Conservation (phyloP, 2,797 vertebrate species). For the Sebastes oblongus region DNA sequence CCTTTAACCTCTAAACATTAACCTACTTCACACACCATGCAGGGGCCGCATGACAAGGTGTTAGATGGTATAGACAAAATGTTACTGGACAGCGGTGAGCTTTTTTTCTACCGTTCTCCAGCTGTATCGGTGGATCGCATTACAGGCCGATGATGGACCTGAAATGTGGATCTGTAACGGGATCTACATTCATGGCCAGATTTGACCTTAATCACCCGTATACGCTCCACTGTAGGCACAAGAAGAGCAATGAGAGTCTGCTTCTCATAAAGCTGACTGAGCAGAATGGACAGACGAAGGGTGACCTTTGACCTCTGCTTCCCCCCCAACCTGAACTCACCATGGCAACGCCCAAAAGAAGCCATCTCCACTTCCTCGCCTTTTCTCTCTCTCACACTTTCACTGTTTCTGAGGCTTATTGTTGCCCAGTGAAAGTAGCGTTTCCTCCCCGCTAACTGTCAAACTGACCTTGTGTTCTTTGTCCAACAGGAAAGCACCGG, state of each 20-base stretch:
- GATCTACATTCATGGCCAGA: constrained; percentile 46
- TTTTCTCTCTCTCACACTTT: constrained; percentile 33
- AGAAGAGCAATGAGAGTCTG: constrained; percentile 18
- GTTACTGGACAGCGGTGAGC: neutral
- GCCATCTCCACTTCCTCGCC: constrained; percentile 45
- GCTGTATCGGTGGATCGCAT: constrained; percentile 43
- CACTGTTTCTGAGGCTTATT: constrained; percentile 27
- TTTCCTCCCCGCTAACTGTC: constrained; percentile 39
- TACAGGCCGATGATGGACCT: constrained; percentile 27
- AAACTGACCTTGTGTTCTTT: constrained; percentile 37
- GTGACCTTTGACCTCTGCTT: constrained; percentile 50
- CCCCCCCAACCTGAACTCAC: constrained; percentile 40
- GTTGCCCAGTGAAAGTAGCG: constrained; percentile 12
- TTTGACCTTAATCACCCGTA: constrained; percentile 57
- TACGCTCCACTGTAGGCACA: neutral
- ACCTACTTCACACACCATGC: neutral
- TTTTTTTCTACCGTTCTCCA: constrained; percentile 23
- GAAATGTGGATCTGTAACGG: constrained; percentile 43
- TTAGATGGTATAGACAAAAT: constrained; percentile 16
- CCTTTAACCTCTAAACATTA: constrained; percentile 35
- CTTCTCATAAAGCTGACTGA: constrained; percentile 51
- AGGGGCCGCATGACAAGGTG: neutral
- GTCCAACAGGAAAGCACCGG: constrained; percentile 25
- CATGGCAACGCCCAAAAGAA: constrained; percentile 52
- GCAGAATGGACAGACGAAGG: constrained; percentile 50